These are phyloP conservation scores for Oasisia sp. DNA, from an alignment of 2,888 invertebrate species.

Conservation along the genomic window DNA sequence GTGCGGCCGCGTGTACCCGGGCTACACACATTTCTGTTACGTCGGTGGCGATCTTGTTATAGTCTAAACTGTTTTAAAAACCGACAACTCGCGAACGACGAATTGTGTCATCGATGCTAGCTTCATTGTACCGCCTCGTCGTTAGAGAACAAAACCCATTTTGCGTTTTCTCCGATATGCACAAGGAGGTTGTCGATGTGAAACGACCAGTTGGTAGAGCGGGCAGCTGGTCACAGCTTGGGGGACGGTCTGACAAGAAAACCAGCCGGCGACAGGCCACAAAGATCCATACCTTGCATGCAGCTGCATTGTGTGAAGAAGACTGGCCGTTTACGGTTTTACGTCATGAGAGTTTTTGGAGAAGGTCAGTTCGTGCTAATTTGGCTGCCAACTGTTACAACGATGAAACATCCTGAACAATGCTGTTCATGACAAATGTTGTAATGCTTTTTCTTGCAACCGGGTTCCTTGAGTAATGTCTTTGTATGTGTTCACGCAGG, in stretches of 20 bases:
- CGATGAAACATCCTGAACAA: too few relatives aligned
- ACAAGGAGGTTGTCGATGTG: neutral
- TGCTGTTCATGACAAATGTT: too few relatives aligned
- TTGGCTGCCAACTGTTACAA: too few relatives aligned
- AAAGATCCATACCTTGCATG: neutral
- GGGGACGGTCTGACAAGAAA: neutral
- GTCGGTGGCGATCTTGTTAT: neutral
- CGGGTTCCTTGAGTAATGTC: too few relatives aligned
- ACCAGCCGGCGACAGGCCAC: neutral
- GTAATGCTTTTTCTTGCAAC: too few relatives aligned
- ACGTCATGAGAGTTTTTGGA: too few relatives aligned
- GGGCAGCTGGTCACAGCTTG: neutral
- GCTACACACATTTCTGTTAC: neutral
- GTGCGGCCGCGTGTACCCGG: neutral
- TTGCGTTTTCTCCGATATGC: neutral
- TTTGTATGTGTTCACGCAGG: too few relatives aligned
- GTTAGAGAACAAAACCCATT: neutral
- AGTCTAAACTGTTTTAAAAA: neutral
- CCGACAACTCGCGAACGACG: neutral
- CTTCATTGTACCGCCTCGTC: neutral
- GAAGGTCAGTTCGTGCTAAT: too few relatives aligned
- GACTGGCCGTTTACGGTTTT: neutral
- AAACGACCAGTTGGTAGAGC: neutral
- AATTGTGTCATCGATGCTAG: neutral
- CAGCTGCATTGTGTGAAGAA: slow-evolving; percentile 13